A percentile compares a stretch with the other conserved stretches of the same genome.
These are phyloP conservation scores for Entosphenus tridentatus DNA, from an alignment of 2,113 vertebrate genomes.

Conservation along the genomic window DNA sequence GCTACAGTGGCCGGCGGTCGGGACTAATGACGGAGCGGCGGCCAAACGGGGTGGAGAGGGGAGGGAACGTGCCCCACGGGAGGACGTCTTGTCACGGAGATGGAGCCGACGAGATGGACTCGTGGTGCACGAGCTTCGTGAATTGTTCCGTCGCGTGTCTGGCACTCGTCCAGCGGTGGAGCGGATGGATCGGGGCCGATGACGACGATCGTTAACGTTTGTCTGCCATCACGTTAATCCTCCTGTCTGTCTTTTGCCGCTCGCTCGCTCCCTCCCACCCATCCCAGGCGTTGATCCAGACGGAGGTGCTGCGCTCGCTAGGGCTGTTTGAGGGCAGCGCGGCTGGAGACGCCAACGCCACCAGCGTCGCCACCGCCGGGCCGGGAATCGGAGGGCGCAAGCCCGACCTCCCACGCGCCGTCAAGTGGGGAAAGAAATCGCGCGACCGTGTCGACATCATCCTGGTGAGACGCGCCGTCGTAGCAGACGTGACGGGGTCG, in stretches of 20 bases:
- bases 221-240: too few species aligned
- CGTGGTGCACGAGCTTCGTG: too few species aligned
- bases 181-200: too few species aligned
- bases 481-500: background rate
- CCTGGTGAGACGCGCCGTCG: conserved; percentile 31
- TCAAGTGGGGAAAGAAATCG: conserved; percentile 93
- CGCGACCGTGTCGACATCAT: conserved; percentile 85
- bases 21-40: too few species aligned
- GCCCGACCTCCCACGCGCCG: conserved; percentile 1
- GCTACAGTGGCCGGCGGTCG: too few species aligned
- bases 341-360: background rate
- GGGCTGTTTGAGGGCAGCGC: conserved; percentile 35
- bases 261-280: background rate
- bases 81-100: too few species aligned
- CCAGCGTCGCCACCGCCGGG: background rate
- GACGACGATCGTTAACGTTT: too few species aligned
- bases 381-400: background rate
- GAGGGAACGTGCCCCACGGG: too few species aligned
- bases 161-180: too few species aligned
- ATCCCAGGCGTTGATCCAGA: conserved; percentile 42
- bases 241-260: background rate
- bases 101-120: too few species aligned
- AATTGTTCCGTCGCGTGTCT: too few species aligned
- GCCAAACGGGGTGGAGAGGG: too few species aligned
- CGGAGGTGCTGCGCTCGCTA: conserved; percentile 58